A percentile compares a stretch with the other conserved stretches of the same genome.
Evolutionary conservation across 2,113 vertebrate species (phyloP).

Genomic region (cattle (Bos taurus)): DNA sequence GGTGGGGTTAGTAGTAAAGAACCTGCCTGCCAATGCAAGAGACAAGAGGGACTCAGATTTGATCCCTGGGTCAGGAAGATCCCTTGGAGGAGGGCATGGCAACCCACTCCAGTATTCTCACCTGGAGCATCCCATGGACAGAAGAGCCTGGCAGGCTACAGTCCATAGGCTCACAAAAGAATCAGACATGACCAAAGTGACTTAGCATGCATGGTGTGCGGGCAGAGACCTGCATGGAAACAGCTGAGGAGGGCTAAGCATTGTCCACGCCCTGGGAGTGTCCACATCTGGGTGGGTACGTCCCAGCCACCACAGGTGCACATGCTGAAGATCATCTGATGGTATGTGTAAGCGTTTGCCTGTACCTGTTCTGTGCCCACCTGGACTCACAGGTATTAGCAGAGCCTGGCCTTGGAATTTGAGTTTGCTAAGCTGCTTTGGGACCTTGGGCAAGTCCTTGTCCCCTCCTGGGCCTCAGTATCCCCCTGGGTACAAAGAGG

Average conservation of each 20-base stretch:
- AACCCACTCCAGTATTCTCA: background rate
- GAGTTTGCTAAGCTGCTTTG: background rate
- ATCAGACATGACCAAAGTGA: background rate
- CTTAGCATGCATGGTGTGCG: background rate
- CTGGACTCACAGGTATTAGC: background rate
- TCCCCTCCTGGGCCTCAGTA: background rate
- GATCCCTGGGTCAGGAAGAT: background rate
- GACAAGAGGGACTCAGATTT: background rate
- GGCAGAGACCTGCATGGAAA: background rate
- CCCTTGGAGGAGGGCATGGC: background rate
- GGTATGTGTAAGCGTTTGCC: fast-evolving
- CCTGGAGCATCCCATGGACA: background rate
- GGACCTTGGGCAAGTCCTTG: background rate
- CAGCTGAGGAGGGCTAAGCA: background rate
- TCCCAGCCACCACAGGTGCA: fast-evolving
- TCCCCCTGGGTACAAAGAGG: background rate
- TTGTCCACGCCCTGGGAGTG: fast-evolving
- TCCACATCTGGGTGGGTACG: fast-evolving
- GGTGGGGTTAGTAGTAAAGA: background rate
- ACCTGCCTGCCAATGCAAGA: background rate
- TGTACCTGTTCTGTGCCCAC: background rate
- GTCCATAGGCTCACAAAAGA: background rate
- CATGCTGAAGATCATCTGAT: fast-evolving
- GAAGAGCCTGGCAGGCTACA: background rate
- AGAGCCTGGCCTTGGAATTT: background rate